Evolutionary conservation across 23 tunicate genomes (phyloP), one percentile per base, ranked within the genome.

Genomic region (Halocynthia roretzi): DNA sequence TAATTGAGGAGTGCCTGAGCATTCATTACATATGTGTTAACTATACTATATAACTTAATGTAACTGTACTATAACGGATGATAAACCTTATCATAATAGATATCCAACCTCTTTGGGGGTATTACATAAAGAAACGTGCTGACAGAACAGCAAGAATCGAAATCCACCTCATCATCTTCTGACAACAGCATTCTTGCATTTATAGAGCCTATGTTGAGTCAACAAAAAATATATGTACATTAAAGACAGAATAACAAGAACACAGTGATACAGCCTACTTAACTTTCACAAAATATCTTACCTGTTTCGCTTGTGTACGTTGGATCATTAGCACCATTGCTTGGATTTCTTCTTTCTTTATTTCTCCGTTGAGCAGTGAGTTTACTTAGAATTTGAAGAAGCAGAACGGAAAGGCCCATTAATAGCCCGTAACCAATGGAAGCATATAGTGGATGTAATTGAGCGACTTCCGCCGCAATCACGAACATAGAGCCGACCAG

Each of bases 141-240:
- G 53, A 23, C 66, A 10, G 95, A 88, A 66, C 64, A 88, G 54
- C 67, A 68, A 31, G 95, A 88, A 44, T 67, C 76, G 74, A 88
- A 88, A 51, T 50, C 18, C 7, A 88, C 79, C 61, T 83, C 87
- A 73, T 88, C 87, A 50, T 88, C 95, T 58, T 88, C 95, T 8
- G 93, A 83, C 6, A 87, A 18, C 44, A 87, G 78, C 56, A 40
- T 65, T 65, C 70, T 65, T 48, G 31, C 9, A 11, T 65, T 65
- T 15, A 20, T 65, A 8, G 70, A 65, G 17, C 10, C 9, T 14
- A 11, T 6, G 22, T 40, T 65, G 54, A 50, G 5, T 4, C 66
- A 62, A 63, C 5, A 64, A 63, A 77, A 64, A 54, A 75, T 55
- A 64, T 75, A 75, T 55, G 57, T n/a, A 40, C 14, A 19, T 50